Evolutionary conservation across 2,888 invertebrate species (phyloP).

Genomic region (Amiota minor): DNA sequence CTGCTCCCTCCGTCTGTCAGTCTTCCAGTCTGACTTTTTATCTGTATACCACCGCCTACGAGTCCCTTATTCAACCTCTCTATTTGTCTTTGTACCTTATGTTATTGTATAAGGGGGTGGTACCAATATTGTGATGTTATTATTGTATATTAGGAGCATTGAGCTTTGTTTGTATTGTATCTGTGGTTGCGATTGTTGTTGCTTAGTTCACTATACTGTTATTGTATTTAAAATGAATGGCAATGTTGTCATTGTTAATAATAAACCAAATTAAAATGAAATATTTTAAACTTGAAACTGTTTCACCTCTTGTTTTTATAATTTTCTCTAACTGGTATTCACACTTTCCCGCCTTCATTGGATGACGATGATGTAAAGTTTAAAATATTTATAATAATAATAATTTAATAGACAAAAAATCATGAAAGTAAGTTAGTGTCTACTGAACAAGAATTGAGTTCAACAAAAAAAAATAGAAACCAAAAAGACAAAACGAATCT

Average conservation of each 20-base stretch:
- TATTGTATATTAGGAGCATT: not conserved
- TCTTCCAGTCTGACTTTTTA: too few relatives aligned
- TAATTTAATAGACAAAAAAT: too few relatives aligned
- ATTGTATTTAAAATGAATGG: not conserved
- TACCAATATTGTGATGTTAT: not conserved
- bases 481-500: not conserved
- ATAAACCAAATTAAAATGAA: not conserved
- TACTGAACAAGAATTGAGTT: too few relatives aligned
- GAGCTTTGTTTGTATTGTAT: not conserved
- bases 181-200: conserved; percentile 10
- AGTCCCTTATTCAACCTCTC: too few relatives aligned
- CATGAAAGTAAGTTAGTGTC: too few relatives aligned
- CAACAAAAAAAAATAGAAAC: too few relatives aligned
- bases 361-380: too few relatives aligned
- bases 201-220: conserved; percentile 3
- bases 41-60: too few relatives aligned
- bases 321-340: not conserved
- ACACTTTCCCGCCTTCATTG: not conserved
- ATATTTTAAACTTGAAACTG: too few relatives aligned
- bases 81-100: conserved; percentile 7
- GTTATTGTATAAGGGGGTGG: not conserved
- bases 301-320: too few relatives aligned
- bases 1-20: too few relatives aligned
- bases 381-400: too few relatives aligned
- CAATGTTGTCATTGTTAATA: conserved; percentile 7